Conservation (phyloP, 2,888 invertebrate genomes). For the Drosophila meridionalis region DNA sequence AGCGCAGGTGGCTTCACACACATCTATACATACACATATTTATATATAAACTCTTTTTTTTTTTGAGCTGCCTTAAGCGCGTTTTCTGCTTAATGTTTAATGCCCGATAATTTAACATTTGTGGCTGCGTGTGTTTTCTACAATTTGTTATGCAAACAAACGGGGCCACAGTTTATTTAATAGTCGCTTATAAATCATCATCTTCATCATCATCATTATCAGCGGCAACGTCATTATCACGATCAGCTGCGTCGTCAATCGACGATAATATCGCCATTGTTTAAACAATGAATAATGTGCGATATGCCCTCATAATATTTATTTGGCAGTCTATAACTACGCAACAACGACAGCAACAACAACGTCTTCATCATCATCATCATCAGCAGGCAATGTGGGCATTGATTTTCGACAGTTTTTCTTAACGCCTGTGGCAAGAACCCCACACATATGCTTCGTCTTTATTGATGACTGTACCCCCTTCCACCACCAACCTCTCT, state of each 20-base stretch:
- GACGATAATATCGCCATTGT: conserved; percentile 64
- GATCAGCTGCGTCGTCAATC: conserved; percentile 33
- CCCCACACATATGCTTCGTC: conserved; percentile 26
- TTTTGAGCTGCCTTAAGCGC: conserved; percentile 49
- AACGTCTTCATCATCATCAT: conserved; percentile 7
- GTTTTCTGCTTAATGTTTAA: conserved; percentile 72
- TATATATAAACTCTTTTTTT: conserved; percentile 3
- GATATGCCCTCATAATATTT: conserved; percentile 75
- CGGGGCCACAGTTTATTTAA: conserved; percentile 73
- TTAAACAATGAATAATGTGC: conserved; percentile 68
- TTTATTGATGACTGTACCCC: conserved; percentile 43
- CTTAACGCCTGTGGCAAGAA: conserved; percentile 23
- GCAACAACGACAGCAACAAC: conserved; percentile 29
- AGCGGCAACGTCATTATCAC: conserved; percentile 40
- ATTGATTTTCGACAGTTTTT: conserved; percentile 51
- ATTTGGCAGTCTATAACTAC: conserved; percentile 68
- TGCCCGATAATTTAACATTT: conserved; percentile 70
- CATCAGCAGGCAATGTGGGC: conserved; percentile 50
- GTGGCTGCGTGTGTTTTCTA: conserved; percentile 38
- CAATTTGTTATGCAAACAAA: conserved; percentile 77
- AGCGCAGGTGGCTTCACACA: conserved; percentile 70
- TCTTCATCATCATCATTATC: conserved; percentile 53
- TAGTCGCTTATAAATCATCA: conserved; percentile 72
- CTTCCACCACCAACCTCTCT: not conserved
- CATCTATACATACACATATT: not conserved